Evolutionary conservation across 2,113 vertebrate genomes (phyloP).

Genomic region (Caloenas nicobarica): DNA sequence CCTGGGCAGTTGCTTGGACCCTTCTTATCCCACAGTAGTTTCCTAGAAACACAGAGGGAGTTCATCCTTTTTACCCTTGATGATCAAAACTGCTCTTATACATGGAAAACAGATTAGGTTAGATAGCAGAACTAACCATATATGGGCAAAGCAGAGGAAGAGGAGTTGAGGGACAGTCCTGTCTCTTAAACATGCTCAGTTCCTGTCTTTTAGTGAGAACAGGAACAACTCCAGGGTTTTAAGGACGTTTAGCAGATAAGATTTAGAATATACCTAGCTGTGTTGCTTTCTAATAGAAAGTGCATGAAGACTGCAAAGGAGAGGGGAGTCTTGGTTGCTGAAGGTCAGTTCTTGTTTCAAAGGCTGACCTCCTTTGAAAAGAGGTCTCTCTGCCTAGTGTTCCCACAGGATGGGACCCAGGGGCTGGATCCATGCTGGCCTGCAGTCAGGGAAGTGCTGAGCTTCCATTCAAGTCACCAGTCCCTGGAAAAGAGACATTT

Average conservation of each 20-base stretch:
- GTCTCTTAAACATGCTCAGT: neutral
- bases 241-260: constrained; percentile 15
- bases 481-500: neutral
- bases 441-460: neutral
- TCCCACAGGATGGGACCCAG: neutral
- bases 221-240: constrained; percentile 23
- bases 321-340: neutral
- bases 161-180: neutral
- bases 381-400: neutral
- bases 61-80: neutral
- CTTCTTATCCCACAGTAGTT: neutral
- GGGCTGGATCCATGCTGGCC: neutral
- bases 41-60: neutral
- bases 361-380: constrained; percentile 39
- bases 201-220: constrained; percentile 33
- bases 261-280: neutral
- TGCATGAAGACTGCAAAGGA: neutral
- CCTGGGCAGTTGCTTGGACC: neutral
- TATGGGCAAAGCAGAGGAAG: neutral
- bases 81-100: neutral
- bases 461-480: neutral
- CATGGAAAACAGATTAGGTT: neutral
- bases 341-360: constrained; percentile 18
- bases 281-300: neutral
- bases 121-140: neutral